Conservation (phyloP, 2,113 vertebrate species). For the Vulpes vulpes region DNA sequence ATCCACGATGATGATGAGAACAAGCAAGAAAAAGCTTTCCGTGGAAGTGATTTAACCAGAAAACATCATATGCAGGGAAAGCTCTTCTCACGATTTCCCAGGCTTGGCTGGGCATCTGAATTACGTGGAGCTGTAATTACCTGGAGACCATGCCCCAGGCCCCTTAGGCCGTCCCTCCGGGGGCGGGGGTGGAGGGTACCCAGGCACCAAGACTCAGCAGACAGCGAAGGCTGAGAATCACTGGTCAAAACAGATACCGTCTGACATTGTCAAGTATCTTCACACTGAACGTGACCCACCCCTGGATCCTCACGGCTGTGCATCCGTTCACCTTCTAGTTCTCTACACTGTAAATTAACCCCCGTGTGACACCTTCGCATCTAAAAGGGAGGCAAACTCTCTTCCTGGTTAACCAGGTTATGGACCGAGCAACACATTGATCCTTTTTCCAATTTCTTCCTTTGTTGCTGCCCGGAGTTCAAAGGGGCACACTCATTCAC, state of each 20-base stretch:
- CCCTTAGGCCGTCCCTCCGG: background rate
- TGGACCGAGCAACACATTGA: background rate
- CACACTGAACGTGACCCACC: accelerated
- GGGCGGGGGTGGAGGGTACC: too few relatives aligned
- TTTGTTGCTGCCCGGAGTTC: background rate
- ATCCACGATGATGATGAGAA: background rate
- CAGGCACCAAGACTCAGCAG: accelerated
- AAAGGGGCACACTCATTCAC: background rate
- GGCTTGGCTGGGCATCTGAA: accelerated
- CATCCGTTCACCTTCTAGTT: background rate
- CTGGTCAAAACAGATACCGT: background rate
- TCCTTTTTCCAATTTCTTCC: background rate
- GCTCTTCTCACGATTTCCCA: background rate
- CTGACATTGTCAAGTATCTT: background rate
- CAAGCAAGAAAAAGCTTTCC: background rate
- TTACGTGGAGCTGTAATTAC: background rate
- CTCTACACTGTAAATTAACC: accelerated
- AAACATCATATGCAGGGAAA: background rate
- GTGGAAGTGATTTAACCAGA: background rate
- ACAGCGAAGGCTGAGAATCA: background rate
- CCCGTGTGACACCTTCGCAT: background rate
- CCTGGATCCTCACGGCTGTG: accelerated
- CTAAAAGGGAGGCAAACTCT: background rate
- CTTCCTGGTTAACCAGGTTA: background rate
- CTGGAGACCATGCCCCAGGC: background rate